Conservation (phyloP, 2,113 vertebrate species). For the Plectropomus leopardus region DNA sequence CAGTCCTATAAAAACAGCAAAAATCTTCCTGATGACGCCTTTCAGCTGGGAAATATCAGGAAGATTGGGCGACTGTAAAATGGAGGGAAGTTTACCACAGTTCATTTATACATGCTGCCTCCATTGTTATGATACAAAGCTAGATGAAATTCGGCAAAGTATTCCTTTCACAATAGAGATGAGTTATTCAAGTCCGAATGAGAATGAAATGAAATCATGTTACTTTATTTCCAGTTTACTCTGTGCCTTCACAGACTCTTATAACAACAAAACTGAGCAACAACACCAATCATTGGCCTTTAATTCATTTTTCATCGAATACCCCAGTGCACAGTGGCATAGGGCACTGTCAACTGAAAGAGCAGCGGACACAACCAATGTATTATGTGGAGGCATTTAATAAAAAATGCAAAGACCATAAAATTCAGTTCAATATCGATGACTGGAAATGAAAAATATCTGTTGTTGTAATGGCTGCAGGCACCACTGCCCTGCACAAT, state of each 20-base stretch:
- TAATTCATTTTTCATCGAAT: conserved; percentile 16
- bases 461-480: conserved; percentile 12
- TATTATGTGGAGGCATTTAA: conserved; percentile 9
- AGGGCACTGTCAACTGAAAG: neutral
- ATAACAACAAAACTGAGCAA: neutral
- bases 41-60: too few species aligned
- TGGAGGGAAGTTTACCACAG: too few species aligned
- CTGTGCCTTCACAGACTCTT: neutral
- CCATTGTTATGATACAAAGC: too few species aligned
- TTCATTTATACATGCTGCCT: too few species aligned
- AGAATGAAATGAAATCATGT: neutral
- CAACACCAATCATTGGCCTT: neutral
- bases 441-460: conserved; percentile 43
- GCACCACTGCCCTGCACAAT: conserved; percentile 1
- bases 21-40: too few species aligned
- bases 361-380: neutral
- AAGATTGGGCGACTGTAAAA: too few species aligned
- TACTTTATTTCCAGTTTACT: neutral
- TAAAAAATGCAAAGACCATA: conserved; percentile 37
- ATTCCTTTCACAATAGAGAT: neutral
- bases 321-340: neutral
- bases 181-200: neutral
- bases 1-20: too few species aligned
- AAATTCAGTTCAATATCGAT: conserved; percentile 32
- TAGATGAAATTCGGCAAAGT: too few species aligned